A percentile compares a stretch with the other conserved stretches of the same genome.
Evolutionary conservation across 2,888 invertebrate species (phyloP).

Genomic region (Nematopogon swammerdamellus): DNA sequence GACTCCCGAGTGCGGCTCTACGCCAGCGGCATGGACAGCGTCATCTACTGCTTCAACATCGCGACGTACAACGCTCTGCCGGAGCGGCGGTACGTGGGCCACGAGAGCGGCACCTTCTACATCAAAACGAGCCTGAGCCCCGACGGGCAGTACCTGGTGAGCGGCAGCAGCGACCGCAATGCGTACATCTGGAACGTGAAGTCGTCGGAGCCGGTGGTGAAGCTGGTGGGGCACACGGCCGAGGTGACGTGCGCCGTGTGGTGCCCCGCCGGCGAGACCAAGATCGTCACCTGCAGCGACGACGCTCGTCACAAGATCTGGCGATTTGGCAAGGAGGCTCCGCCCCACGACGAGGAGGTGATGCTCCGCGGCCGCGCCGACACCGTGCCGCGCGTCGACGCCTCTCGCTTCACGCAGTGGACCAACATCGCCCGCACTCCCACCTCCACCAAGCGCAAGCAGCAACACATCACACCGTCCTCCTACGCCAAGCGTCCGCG

Average conservation of each 20-base stretch:
- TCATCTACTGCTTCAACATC: conserved; percentile 82
- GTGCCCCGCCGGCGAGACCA: conserved; percentile 58
- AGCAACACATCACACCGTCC: conserved; percentile 17
- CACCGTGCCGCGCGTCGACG: conserved; percentile 18
- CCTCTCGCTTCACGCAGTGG: conserved; percentile 8
- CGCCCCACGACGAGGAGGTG: conserved; percentile 26
- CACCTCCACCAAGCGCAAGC: conserved; percentile 38
- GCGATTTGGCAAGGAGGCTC: conserved; percentile 59
- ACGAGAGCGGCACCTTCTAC: conserved; percentile 79
- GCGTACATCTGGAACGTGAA: conserved; percentile 84
- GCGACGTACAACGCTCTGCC: conserved; percentile 65
- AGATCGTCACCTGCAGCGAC: conserved; percentile 79
- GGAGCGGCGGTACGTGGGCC: conserved; percentile 64
- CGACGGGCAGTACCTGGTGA: conserved; percentile 76
- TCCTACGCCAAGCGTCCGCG: conserved; percentile 8
- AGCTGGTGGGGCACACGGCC: conserved; percentile 72
- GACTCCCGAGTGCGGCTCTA: conserved; percentile 66
- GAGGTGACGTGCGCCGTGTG: conserved; percentile 89
- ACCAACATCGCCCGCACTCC: conserved; percentile 41
- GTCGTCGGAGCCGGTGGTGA: conserved; percentile 62
- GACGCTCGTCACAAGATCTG: conserved; percentile 77
- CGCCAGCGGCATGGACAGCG: conserved; percentile 85
- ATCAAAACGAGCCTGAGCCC: conserved; percentile 80
- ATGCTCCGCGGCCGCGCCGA: conserved; percentile 44
- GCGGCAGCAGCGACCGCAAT: conserved; percentile 84